Evolutionary conservation across 2,888 invertebrate genomes (phyloP).

Genomic region (Crepidodera aurea): DNA sequence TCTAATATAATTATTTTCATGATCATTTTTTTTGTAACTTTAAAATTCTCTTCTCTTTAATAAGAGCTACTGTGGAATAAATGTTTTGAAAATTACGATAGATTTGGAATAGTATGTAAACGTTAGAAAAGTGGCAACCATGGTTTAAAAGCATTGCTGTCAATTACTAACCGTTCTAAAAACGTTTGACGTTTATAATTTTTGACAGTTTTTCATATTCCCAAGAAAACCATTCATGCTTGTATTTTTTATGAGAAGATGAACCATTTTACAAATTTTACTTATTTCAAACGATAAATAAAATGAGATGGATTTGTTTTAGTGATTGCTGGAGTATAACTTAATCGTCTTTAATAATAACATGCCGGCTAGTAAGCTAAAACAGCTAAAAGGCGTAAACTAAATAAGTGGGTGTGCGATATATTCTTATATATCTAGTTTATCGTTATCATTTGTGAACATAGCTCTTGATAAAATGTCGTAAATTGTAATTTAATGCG

Average conservation of each 20-base stretch:
- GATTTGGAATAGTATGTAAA: too few species aligned
- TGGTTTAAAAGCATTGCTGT: slow-evolving; percentile 24
- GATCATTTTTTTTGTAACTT: too few species aligned
- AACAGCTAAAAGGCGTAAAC: slow-evolving; percentile 46
- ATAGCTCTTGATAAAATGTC: slow-evolving; percentile 47
- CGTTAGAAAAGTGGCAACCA: slow-evolving; percentile 11
- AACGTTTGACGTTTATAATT: slow-evolving; percentile 30
- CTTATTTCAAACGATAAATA: slow-evolving; percentile 10
- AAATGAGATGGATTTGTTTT: slow-evolving; percentile 10
- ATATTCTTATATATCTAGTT: slow-evolving; percentile 46
- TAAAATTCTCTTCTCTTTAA: too few species aligned
- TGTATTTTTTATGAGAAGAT: slow-evolving; percentile 28
- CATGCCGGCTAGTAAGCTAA: slow-evolving; percentile 35
- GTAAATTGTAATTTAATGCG: slow-evolving; percentile 42
- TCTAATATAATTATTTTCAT: too few species aligned
- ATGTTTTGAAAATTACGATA: too few species aligned
- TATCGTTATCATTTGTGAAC: slow-evolving; percentile 48
- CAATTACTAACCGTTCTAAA: slow-evolving; percentile 32
- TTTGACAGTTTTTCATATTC: slow-evolving; percentile 40
- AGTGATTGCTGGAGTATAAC: slow-evolving; percentile 17
- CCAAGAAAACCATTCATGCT: slow-evolving; percentile 28
- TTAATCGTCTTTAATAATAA: slow-evolving; percentile 14
- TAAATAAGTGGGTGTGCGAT: slow-evolving; percentile 53
- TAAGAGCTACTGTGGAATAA: too few species aligned
- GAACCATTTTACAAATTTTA: background rate